Conservation (phyloP, 1,140 invertebrate species). For the Kradibia gibbosae region DNA sequence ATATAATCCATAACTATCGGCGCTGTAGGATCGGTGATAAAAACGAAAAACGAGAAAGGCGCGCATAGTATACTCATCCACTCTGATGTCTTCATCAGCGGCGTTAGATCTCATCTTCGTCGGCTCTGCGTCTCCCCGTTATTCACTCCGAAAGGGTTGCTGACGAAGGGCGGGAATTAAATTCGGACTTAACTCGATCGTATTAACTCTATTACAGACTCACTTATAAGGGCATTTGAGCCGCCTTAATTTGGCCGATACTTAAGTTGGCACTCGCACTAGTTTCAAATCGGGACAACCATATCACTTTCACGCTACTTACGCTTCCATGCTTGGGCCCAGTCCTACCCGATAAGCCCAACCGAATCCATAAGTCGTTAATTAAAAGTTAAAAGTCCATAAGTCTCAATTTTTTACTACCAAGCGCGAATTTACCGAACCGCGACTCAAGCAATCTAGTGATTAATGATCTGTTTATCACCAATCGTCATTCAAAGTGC, state of each 20-base stretch:
- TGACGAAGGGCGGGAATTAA: slow-evolving; percentile 1
- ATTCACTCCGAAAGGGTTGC: not conserved
- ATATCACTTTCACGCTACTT: too few relatives aligned
- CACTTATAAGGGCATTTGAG: not conserved
- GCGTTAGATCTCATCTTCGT: not conserved
- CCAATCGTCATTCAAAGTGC: too few relatives aligned
- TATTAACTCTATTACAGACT: slow-evolving; percentile 18
- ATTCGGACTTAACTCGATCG: slow-evolving; percentile 34
- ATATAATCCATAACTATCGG: not conserved
- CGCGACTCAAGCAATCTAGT: too few relatives aligned
- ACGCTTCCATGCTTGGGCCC: too few relatives aligned
- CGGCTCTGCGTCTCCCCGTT: not conserved
- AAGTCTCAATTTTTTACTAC: too few relatives aligned
- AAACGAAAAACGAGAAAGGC: not conserved
- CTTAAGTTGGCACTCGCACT: not conserved
- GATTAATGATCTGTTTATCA: too few relatives aligned
- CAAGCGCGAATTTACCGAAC: too few relatives aligned
- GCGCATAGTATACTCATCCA: not conserved
- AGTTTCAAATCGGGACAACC: too few relatives aligned
- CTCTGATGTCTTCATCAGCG: not conserved
- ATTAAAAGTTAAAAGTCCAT: too few relatives aligned
- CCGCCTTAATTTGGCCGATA: not conserved
- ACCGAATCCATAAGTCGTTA: too few relatives aligned
- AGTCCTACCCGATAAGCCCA: too few relatives aligned
- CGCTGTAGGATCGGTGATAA: not conserved